A percentile compares a stretch with the other conserved stretches of the same genome.
Conservation (phyloP, 2,888 invertebrate genomes). For the Glomeris marginata region DNA sequence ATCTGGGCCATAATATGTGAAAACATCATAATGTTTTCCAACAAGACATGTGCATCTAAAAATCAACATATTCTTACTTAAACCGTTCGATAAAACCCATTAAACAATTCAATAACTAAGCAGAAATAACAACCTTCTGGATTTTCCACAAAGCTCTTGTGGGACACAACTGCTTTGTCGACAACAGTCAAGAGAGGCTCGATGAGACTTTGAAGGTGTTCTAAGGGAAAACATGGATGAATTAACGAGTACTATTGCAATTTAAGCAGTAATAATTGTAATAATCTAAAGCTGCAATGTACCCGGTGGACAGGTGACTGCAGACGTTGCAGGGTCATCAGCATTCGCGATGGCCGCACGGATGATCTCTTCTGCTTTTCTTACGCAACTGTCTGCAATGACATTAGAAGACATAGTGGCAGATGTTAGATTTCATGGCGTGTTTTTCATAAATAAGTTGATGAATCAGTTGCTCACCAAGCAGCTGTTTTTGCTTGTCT, state of each 20-base stretch:
- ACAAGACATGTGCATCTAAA: slow-evolving; percentile 25
- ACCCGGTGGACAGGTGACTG: slow-evolving; percentile 47
- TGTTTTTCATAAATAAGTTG: no score
- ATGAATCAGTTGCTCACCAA: slow-evolving; percentile 15
- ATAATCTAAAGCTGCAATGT: slow-evolving; percentile 7
- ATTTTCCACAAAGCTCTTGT: slow-evolving; percentile 18
- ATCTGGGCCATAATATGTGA: slow-evolving; percentile 44
- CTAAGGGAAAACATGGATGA: slow-evolving; percentile 19
- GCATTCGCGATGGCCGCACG: slow-evolving; percentile 41
- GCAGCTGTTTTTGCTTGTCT: slow-evolving; percentile 8
- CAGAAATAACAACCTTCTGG: slow-evolving; percentile 8
- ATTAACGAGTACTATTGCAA: background rate
- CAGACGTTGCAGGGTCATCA: slow-evolving; percentile 50
- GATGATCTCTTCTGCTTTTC: slow-evolving; percentile 37
- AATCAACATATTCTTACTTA: background rate
- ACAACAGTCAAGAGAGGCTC: slow-evolving; percentile 23
- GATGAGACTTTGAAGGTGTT: slow-evolving; percentile 26
- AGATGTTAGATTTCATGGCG: no score
- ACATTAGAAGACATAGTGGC: slow-evolving; percentile 8
- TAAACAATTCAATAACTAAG: background rate
- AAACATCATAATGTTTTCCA: slow-evolving; percentile 36
- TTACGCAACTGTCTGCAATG: slow-evolving; percentile 31
- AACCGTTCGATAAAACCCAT: no score
- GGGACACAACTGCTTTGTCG: slow-evolving; percentile 19
- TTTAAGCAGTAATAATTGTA: background rate